Conservation (phyloP, 2,888 invertebrate species). For the Zeuzera pyrina region DNA sequence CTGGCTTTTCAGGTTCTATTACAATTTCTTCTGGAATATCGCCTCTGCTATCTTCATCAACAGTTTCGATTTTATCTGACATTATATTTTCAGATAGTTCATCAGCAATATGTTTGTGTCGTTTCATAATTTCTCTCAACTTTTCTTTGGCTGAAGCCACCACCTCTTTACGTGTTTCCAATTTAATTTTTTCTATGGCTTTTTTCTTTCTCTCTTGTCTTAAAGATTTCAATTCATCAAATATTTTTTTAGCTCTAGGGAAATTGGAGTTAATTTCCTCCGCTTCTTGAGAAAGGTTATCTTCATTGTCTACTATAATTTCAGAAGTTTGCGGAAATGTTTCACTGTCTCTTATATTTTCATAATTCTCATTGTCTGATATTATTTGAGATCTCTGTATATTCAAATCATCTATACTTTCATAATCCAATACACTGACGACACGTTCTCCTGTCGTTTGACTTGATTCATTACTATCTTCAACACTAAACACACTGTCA, state of each 20-base stretch:
- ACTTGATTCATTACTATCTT: conserved; percentile 3
- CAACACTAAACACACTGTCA: conserved; percentile 9
- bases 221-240: conserved; percentile 40
- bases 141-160: conserved; percentile 66
- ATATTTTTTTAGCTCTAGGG: conserved; percentile 34
- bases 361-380: too few relatives aligned
- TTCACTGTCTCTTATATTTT: too few relatives aligned
- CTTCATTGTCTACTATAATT: conserved; percentile 10
- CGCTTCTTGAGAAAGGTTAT: conserved; percentile 9
- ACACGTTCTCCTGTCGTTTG: conserved; percentile 6
- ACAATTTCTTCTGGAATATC: conserved; percentile 17
- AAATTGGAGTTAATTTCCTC: conserved; percentile 20
- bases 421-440: too few relatives aligned
- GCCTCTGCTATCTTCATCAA: conserved; percentile 32
- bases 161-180: conserved; percentile 59
- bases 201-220: conserved; percentile 54
- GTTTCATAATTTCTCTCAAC: conserved; percentile 62
- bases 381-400: too few relatives aligned
- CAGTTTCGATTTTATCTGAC: conserved; percentile 21
- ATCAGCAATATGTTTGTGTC: conserved; percentile 55
- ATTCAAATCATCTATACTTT: too few relatives aligned
- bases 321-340: conserved; percentile 9
- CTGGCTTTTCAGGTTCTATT: conserved; percentile 2
- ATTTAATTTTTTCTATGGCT: conserved; percentile 61
- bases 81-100: conserved; percentile 39